These are phyloP conservation scores for Australoheros facetus DNA, from an alignment of 2,797 vertebrate species.

Conservation along the genomic window DNA sequence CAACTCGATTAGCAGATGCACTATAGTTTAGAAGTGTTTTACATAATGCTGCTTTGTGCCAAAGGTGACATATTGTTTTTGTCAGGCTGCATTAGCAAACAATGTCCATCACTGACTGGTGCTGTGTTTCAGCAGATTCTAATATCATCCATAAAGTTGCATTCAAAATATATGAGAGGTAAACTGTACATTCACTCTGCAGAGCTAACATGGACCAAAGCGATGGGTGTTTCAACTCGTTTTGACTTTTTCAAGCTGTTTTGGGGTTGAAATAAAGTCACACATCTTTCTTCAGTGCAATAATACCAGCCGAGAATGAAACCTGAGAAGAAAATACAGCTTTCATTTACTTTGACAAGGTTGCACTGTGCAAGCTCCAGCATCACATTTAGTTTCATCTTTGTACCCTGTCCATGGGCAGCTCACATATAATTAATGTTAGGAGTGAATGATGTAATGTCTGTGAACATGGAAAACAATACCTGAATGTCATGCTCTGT, in stretches of 20 bases:
- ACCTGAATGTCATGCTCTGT: slow-evolving; percentile 48
- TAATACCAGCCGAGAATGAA: slow-evolving; percentile 18
- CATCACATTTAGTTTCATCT: slow-evolving; percentile 35
- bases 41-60: slow-evolving; percentile 48
- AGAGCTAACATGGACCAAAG: background rate
- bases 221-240: background rate
- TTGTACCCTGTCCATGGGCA: slow-evolving; percentile 18
- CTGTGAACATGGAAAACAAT: slow-evolving; percentile 67
- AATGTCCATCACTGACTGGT: slow-evolving; percentile 31
- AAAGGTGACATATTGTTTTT: slow-evolving; percentile 59
- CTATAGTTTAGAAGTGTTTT: slow-evolving; percentile 43
- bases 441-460: slow-evolving; percentile 63
- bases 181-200: background rate
- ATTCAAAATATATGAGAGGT: slow-evolving; percentile 8
- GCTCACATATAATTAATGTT: slow-evolving; percentile 29
- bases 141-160: slow-evolving; percentile 11
- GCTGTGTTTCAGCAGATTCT: slow-evolving; percentile 29
- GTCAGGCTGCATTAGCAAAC: slow-evolving; percentile 36
- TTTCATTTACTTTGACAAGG: slow-evolving; percentile 45
- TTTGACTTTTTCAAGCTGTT: slow-evolving; percentile 17
- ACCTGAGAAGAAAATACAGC: slow-evolving; percentile 20
- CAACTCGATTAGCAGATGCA: slow-evolving; percentile 43
- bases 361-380: slow-evolving; percentile 9
- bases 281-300: slow-evolving; percentile 10
- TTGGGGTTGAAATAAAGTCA: slow-evolving; percentile 11